Conservation (phyloP, 2,797 vertebrate species). For the Lycodopsis pacificus region DNA sequence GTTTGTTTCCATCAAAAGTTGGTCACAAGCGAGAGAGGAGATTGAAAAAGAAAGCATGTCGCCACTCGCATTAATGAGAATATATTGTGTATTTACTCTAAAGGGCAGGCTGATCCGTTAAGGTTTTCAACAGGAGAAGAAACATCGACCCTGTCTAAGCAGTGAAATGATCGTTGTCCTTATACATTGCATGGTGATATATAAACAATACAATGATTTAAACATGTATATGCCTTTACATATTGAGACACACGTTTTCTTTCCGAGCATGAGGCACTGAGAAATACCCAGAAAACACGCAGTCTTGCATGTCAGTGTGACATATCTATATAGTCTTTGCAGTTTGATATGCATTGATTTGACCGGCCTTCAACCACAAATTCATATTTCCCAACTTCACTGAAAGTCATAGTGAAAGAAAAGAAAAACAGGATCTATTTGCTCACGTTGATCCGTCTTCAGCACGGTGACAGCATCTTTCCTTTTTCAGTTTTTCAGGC, state of each 20-base stretch:
- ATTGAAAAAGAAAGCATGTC: conserved; percentile 18
- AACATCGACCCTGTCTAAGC: background rate
- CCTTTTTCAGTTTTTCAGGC: conserved; percentile 27
- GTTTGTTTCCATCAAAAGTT: conserved; percentile 28
- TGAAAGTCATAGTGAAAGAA: conserved; percentile 34
- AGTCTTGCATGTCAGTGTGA: conserved; percentile 33
- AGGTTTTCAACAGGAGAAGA: conserved; percentile 14
- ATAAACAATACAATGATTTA: conserved; percentile 40
- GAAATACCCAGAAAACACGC: conserved; percentile 57
- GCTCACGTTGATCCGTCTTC: conserved; percentile 10
- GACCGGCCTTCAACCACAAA: conserved; percentile 9
- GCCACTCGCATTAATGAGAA: conserved; percentile 5
- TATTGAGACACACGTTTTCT: conserved; percentile 32
- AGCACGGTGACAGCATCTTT: conserved; percentile 12
- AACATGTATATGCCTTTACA: conserved; percentile 36
- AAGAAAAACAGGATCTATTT: conserved; percentile 26
- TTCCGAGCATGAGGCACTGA: conserved; percentile 72
- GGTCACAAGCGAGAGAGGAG: conserved; percentile 7
- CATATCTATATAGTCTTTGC: conserved; percentile 13
- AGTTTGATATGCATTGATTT: conserved; percentile 42
- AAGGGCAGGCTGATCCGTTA: conserved; percentile 8
- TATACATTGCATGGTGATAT: conserved; percentile 22
- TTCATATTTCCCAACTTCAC: conserved; percentile 12
- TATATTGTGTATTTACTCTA: conserved; percentile 9
- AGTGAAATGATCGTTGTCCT: conserved; percentile 13